Evolutionary conservation across 2,113 vertebrate genomes (phyloP).

Genomic region (Cariama cristata): DNA sequence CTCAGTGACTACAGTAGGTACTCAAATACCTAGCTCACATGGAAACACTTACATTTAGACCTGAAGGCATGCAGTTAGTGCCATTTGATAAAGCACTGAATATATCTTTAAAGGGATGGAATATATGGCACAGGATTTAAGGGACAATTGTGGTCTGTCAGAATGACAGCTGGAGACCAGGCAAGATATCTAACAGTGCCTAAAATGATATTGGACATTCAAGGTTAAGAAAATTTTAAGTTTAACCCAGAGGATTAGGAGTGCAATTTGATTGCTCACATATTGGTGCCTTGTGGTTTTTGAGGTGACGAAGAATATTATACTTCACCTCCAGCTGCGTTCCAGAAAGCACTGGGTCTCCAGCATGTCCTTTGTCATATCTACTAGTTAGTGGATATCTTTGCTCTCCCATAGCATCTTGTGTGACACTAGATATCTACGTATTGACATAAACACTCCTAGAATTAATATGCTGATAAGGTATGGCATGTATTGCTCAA

Average conservation of each 20-base stretch:
- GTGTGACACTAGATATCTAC: not conserved
- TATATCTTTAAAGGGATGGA: not conserved
- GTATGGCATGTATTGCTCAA: not conserved
- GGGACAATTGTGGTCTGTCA: not conserved
- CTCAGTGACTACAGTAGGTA: too few species aligned
- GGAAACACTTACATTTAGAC: not conserved
- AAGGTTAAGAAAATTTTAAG: not conserved
- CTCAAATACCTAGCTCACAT: not conserved
- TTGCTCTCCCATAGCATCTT: not conserved
- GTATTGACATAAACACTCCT: not conserved
- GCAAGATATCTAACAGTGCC: not conserved
- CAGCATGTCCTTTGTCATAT: not conserved
- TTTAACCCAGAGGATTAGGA: not conserved
- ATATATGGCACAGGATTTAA: not conserved
- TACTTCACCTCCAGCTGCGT: not conserved
- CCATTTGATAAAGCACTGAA: not conserved
- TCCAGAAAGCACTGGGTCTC: not conserved
- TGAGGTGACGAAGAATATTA: not conserved
- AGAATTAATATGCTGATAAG: not conserved
- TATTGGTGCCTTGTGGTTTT: not conserved
- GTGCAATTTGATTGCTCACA: rapidly evolving
- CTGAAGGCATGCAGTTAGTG: not conserved
- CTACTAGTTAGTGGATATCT: not conserved
- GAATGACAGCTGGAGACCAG: not conserved
- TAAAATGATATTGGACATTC: not conserved